Base-by-base conservation (phyloP, 2,888 invertebrate genomes). In the Myopa testacea region DNA sequence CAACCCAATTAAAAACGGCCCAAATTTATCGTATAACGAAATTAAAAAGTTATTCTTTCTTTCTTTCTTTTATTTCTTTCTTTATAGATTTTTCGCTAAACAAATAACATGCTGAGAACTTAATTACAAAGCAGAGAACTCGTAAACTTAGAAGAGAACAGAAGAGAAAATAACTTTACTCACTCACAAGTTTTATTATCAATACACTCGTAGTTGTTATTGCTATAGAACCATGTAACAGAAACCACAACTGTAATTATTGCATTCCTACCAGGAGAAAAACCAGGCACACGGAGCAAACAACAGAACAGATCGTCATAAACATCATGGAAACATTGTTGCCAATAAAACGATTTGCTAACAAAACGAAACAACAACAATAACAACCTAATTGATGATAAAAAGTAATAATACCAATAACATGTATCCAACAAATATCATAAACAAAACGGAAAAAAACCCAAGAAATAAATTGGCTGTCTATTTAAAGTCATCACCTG, bases 271-370 rank as follows among this genome's bases (percentile, higher is more conserved):
- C 63, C 76, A 76, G 67, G 34, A 40, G 63, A 58, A 65, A n/a
- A 69, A 60, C 58, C 50, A 72, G 74, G 72, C 72, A 58, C 69
- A 65, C 4, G 67, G 52, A 71, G 38, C 75, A 76, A 65, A 71
- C 72, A 75, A 68, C 78, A 78, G 26, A 72, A 65, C 37, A 71
- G 58, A 60, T 71, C 78, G 79, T 78, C 79, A 79, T 79, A 79
- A 78, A 75, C 55, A 55, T 14, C 55, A 16, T 16, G 16, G n/a
- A 55, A 81, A 79, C 77, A 78, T 76, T 77, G 78, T 78, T 78
- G 80, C 76, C 81, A 81, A 80, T 82, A 81, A 82, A 82, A 81
- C 81, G 80, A 80, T 81, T 82, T 82, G 80, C 81, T 80, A 81
- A 74, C 78, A 76, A 68, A 70, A 71, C 65, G 34, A 76, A 12